Percentiles rank a stretch among this genome's conserved stretches.
These are phyloP conservation scores for Pogonomyrmex californicus DNA, from an alignment of 1,140 invertebrate species.

Conservation along the genomic window DNA sequence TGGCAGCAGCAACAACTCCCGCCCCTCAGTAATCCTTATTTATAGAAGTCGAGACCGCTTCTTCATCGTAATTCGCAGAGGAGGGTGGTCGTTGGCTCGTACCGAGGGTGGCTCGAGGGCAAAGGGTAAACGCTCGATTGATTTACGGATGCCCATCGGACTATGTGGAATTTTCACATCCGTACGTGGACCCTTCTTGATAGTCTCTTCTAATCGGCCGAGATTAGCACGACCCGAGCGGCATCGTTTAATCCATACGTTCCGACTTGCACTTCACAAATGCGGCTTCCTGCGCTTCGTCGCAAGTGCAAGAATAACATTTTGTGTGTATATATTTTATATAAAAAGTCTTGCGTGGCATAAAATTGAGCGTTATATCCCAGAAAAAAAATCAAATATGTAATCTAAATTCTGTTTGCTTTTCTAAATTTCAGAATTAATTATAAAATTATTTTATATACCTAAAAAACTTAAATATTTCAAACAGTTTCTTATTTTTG, in stretches of 20 bases:
- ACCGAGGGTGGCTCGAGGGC: constrained; percentile 58
- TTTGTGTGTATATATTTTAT: neutral
- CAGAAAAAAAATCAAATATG: neutral
- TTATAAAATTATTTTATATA: constrained; percentile 13
- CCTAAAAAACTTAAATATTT: neutral
- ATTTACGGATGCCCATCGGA: constrained; percentile 68
- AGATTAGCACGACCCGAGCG: constrained; percentile 59
- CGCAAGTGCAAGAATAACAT: constrained; percentile 7
- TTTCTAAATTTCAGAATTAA: neutral
- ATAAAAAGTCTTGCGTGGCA: neutral
- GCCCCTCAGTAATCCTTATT: constrained; percentile 66
- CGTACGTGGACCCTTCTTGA: constrained; percentile 45
- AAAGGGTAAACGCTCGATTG: constrained; percentile 72
- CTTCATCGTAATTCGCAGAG: constrained; percentile 60
- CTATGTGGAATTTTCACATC: constrained; percentile 71
- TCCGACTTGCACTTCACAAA: constrained; percentile 2
- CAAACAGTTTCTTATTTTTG: neutral
- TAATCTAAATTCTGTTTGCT: neutral
- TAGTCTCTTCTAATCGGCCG: constrained; percentile 57
- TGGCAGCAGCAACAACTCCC: constrained; percentile 7
- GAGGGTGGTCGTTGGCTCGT: constrained; percentile 56
- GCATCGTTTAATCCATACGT: constrained; percentile 36
- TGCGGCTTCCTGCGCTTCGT: neutral
- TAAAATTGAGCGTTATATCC: neutral
- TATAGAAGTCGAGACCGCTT: constrained; percentile 69